Conservation (phyloP, 2,113 vertebrate species). For the human (Homo sapiens) region DNA sequence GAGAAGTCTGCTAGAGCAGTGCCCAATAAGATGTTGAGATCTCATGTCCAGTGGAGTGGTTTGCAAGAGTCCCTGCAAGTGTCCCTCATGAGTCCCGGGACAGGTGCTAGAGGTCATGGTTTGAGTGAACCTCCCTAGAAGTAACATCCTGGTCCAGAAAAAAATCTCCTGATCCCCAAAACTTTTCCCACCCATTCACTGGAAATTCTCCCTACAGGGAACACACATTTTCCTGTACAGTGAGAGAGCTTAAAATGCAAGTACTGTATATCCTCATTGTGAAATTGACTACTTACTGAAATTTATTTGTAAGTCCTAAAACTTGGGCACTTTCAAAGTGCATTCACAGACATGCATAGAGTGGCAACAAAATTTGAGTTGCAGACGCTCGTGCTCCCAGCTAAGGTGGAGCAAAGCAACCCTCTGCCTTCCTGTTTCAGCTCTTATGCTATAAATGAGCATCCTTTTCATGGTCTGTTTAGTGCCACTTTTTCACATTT, state of each 20-base stretch:
- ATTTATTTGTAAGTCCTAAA: background rate
- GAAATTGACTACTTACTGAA: background rate
- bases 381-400: background rate
- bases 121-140: background rate
- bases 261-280: background rate
- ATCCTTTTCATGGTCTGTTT: background rate
- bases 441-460: background rate
- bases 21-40: background rate
- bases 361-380: background rate
- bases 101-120: background rate
- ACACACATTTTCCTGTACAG: background rate
- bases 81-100: background rate
- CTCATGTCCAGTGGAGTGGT: background rate
- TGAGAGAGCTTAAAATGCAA: background rate
- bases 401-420: background rate
- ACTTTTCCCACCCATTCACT: background rate
- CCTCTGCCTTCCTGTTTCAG: background rate
- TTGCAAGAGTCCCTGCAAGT: background rate
- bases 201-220: background rate
- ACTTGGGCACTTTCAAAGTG: background rate
- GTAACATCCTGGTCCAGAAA: background rate
- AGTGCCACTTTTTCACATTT: background rate
- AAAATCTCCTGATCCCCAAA: background rate
- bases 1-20: background rate
- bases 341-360: background rate